Evolutionary conservation across 2,113 vertebrate genomes (phyloP).

Genomic region (Thryonomys swinderianus): DNA sequence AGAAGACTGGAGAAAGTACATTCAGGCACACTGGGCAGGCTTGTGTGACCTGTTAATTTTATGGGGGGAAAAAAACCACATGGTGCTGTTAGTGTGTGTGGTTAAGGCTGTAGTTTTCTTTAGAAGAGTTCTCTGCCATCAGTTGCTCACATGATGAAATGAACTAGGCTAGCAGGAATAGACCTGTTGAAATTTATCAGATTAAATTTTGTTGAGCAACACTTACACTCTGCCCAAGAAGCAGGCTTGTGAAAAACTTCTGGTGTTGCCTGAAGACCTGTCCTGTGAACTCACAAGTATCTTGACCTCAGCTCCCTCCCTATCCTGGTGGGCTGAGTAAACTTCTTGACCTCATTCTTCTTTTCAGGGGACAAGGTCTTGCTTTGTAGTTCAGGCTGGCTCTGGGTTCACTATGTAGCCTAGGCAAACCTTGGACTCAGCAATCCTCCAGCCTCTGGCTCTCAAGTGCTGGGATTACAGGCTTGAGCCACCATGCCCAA

Average conservation of each 20-base stretch:
- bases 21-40: not conserved
- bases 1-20: not conserved
- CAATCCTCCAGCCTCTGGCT: no score
- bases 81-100: not conserved
- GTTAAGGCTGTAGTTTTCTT: not conserved
- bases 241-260: not conserved
- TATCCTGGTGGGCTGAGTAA: not conserved
- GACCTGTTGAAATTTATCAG: constrained; percentile 51
- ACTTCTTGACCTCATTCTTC: constrained; percentile 40
- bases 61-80: not conserved
- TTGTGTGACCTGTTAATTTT: not conserved
- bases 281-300: not conserved
- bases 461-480: no score
- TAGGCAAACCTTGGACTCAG: no score
- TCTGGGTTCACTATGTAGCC: no score
- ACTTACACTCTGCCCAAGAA: not conserved
- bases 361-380: no score
- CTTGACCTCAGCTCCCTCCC: constrained; percentile 40
- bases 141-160: constrained; percentile 24
- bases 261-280: constrained; percentile 7
- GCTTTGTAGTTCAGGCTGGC: no score
- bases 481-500: no score
- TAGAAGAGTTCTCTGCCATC: not conserved
- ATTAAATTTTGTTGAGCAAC: not conserved
- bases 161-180: constrained; percentile 25